A percentile compares a stretch with the other conserved stretches of the same genome.
phyloP scores from a whole-genome alignment of 2,888 invertebrate genomes.

The Cataglyphis rosenhaueri region DNA sequence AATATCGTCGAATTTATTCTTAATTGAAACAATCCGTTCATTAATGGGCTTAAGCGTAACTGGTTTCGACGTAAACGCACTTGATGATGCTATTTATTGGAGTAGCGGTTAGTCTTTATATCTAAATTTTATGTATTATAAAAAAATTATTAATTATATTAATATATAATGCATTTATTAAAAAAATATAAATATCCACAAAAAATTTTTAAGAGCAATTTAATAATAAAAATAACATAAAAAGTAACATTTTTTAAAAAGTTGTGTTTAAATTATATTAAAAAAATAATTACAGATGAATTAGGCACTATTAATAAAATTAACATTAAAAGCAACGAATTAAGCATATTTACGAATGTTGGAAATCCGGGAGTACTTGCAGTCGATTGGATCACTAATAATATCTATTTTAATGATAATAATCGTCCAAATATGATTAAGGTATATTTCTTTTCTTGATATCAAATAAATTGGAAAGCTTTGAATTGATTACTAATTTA shows the following conservation, averaged over 20 bases:
- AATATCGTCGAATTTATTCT: slow-evolving; percentile 72
- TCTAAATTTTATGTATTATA: neutral
- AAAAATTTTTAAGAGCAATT: neutral
- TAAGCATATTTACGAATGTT: slow-evolving; percentile 82
- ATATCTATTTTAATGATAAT: slow-evolving; percentile 89
- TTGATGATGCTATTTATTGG: slow-evolving; percentile 86
- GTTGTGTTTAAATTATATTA: neutral
- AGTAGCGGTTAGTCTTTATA: slow-evolving; percentile 79
- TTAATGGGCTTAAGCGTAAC: slow-evolving; percentile 82
- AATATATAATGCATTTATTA: neutral
- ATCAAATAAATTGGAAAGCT: neutral
- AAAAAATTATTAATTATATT: neutral
- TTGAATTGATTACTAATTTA: slow-evolving; percentile 5
- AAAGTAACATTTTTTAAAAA: neutral
- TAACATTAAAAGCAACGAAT: slow-evolving; percentile 82
- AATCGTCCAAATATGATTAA: slow-evolving; percentile 74
- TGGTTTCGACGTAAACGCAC: slow-evolving; percentile 87
- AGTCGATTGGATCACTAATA: slow-evolving; percentile 91
- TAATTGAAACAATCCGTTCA: slow-evolving; percentile 76
- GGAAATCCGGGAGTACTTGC: slow-evolving; percentile 87
- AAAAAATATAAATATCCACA: neutral
- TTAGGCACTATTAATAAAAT: slow-evolving; percentile 78
- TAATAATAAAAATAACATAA: too few species aligned
- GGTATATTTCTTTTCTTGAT: slow-evolving; percentile 60
- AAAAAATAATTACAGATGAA: slow-evolving; percentile 70